A percentile compares a stretch with the other conserved stretches of the same genome.
Conservation (phyloP, 2,797 vertebrate genomes). For the Anolis apletophallus region DNA sequence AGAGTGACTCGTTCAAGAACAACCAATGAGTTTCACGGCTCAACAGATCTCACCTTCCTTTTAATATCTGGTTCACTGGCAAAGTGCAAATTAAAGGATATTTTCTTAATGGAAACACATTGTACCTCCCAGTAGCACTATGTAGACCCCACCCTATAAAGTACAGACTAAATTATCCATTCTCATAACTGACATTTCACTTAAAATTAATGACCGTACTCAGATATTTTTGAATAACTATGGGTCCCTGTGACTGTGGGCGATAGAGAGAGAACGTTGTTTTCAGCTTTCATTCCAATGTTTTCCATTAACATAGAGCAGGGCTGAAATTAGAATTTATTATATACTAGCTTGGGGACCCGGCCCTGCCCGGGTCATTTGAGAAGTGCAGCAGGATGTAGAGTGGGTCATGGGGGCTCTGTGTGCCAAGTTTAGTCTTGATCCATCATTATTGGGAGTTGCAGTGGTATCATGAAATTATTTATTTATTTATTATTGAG, state of each 20-base stretch:
- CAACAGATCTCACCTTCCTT: neutral
- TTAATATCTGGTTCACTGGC: neutral
- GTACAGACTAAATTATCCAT: neutral
- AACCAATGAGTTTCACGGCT: neutral
- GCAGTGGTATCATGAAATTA: no score
- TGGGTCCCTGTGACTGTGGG: neutral
- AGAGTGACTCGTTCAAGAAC: neutral
- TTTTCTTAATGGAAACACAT: neutral
- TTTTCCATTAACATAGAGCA: neutral
- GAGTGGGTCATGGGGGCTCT: no score
- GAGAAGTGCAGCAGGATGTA: no score
- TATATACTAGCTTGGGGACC: no score
- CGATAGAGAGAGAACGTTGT: neutral
- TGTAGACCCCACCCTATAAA: no score
- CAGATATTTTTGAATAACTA: neutral
- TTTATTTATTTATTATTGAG: no score
- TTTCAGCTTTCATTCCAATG: neutral
- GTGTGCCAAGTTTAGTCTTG: no score
- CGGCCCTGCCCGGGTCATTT: no score
- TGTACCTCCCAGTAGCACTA: neutral
- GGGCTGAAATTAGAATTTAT: neutral
- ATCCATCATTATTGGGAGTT: no score
- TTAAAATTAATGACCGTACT: neutral
- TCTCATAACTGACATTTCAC: neutral
- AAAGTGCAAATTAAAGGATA: neutral